These are phyloP conservation scores for Clamator glandarius DNA, from an alignment of 2,797 vertebrate species.

Conservation along the genomic window DNA sequence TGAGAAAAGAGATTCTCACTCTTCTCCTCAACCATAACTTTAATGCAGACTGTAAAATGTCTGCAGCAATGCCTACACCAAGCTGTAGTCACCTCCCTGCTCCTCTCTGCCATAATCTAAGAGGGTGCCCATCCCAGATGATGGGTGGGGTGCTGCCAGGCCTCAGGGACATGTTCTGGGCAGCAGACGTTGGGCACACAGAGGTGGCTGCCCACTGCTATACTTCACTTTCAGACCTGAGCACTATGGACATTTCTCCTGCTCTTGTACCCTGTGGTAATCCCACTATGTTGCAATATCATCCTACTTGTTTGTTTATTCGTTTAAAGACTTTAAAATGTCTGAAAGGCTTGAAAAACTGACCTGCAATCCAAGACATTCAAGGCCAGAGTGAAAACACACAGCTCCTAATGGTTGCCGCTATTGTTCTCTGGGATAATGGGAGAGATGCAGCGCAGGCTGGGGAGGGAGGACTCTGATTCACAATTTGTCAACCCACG, in stretches of 20 bases:
- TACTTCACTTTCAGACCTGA: background rate
- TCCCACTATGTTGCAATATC: rapidly evolving
- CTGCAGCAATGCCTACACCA: background rate
- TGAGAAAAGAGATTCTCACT: background rate
- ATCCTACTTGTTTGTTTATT: background rate
- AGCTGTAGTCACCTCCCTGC: background rate
- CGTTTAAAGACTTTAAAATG: background rate
- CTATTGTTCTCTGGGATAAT: background rate
- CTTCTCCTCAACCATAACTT: background rate
- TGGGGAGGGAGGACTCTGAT: constrained; percentile 13
- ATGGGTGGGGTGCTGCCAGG: background rate
- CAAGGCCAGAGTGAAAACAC: background rate
- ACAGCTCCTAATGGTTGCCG: background rate
- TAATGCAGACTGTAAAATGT: background rate
- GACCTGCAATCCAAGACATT: background rate
- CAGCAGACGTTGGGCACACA: rapidly evolving
- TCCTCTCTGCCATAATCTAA: background rate
- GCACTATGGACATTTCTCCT: background rate
- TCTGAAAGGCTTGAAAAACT: background rate
- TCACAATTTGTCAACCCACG: constrained; percentile 40
- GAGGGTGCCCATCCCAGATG: background rate
- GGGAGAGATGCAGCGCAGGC: background rate
- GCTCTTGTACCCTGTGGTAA: rapidly evolving
- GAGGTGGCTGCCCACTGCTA: background rate
- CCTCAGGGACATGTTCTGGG: rapidly evolving